phyloP scores from a whole-genome alignment of 2,113 vertebrate species.

The Ceratotherium simum region DNA sequence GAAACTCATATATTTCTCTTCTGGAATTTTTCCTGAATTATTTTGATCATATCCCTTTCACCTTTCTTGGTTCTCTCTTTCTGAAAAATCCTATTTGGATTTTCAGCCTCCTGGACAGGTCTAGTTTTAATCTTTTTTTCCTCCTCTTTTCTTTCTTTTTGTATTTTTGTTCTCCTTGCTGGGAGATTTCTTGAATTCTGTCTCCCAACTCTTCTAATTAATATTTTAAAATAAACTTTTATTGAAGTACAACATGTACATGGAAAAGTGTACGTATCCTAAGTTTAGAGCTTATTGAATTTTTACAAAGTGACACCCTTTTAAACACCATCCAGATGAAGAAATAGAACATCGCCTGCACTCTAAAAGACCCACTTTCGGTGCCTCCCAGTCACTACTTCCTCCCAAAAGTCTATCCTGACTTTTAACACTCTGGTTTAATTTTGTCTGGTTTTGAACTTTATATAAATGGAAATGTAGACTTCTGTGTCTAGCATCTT shows the following conservation, averaged over 20 bases:
- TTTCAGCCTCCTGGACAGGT: not conserved
- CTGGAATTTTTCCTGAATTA: slow-evolving; percentile 29
- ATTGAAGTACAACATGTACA: not conserved
- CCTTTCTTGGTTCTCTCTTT: slow-evolving; percentile 17
- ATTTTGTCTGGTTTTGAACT: not conserved
- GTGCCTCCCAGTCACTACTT: not conserved
- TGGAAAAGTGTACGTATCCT: not conserved
- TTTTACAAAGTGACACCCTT: not conserved
- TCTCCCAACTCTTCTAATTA: slow-evolving; percentile 24
- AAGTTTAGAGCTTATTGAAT: not conserved
- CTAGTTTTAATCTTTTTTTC: not conserved
- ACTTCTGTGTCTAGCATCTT: not conserved
- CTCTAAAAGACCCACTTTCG: not conserved
- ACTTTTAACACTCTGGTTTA: not conserved
- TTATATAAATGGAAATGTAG: not conserved
- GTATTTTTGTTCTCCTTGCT: not conserved
- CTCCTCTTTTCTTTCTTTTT: not conserved
- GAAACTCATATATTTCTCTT: not conserved
- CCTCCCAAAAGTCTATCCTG: not conserved
- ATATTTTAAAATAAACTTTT: slow-evolving; percentile 42
- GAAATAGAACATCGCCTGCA: not conserved
- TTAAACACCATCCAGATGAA: not conserved
- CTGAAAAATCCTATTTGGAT: not conserved
- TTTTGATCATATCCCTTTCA: not conserved
- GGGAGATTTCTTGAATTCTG: not conserved